These are phyloP conservation scores for Argyrosomus regius DNA, from an alignment of 2,797 vertebrate species.

Conservation along the genomic window DNA sequence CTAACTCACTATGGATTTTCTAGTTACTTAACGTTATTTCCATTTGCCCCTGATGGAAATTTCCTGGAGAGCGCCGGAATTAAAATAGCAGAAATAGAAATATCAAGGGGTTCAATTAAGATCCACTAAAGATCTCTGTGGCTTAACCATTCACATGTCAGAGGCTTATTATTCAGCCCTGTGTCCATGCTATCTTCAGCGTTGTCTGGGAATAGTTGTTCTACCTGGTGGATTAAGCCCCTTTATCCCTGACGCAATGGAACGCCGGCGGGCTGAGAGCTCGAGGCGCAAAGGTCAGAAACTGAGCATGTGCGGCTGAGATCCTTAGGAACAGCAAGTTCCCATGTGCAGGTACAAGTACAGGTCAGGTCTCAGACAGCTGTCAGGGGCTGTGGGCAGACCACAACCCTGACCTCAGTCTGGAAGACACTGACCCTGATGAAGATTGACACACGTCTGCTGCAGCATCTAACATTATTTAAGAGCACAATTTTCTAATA, in stretches of 20 bases:
- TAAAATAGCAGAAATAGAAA: constrained; percentile 27
- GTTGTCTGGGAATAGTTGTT: constrained; percentile 81
- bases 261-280: constrained; percentile 53
- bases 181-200: constrained; percentile 63
- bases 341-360: neutral
- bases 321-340: constrained; percentile 10
- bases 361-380: constrained; percentile 43
- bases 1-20: neutral
- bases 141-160: constrained; percentile 52
- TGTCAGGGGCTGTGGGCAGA: constrained; percentile 15
- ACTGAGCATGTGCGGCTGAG: constrained; percentile 42
- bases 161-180: constrained; percentile 48
- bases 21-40: neutral
- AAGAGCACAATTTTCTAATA: too few relatives aligned
- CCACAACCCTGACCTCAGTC: neutral
- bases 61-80: neutral
- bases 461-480: too few relatives aligned
- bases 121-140: constrained; percentile 26
- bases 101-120: constrained; percentile 46
- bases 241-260: constrained; percentile 81
- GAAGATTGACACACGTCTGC: neutral
- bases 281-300: constrained; percentile 46
- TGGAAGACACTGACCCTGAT: constrained; percentile 12
- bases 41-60: neutral
- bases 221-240: constrained; percentile 73